Evolutionary conservation across 2,797 vertebrate species (phyloP).

Genomic region (Cottoperca gobio): DNA sequence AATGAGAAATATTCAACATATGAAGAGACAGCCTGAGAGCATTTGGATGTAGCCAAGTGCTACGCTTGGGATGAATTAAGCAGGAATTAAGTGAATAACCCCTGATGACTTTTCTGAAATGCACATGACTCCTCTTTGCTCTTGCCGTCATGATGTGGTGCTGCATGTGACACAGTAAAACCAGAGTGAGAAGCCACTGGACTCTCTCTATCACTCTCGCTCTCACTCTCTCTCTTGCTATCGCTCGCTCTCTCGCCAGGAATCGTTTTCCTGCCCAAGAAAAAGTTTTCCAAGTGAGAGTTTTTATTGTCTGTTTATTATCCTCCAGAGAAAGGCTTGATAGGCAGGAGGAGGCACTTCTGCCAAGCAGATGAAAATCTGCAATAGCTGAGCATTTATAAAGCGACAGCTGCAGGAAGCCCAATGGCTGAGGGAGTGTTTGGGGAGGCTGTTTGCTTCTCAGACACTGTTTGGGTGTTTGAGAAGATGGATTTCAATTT

Average conservation of each 20-base stretch:
- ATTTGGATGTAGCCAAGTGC: constrained; percentile 66
- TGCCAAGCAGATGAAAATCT: constrained; percentile 80
- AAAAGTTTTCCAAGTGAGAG: constrained; percentile 63
- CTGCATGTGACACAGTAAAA: constrained; percentile 63
- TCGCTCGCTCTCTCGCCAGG: constrained; percentile 26
- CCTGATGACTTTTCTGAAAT: constrained; percentile 40
- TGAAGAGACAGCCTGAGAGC: constrained; percentile 77
- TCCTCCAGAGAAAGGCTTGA: constrained; percentile 67
- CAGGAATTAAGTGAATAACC: constrained; percentile 63
- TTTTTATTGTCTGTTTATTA: constrained; percentile 70
- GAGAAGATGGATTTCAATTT: constrained; percentile 57
- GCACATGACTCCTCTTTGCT: too few relatives aligned
- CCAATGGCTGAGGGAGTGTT: constrained; percentile 63
- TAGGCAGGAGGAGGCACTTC: constrained; percentile 69
- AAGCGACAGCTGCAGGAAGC: constrained; percentile 83
- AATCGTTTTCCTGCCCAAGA: constrained; percentile 50
- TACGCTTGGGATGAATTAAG: constrained; percentile 58
- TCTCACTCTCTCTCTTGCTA: constrained; percentile 27
- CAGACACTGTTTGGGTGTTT: constrained; percentile 42
- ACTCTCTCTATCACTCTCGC: constrained; percentile 25
- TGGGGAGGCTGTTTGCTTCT: constrained; percentile 47
- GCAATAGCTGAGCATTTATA: constrained; percentile 69
- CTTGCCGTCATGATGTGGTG: constrained; percentile 45
- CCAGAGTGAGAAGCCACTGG: constrained; percentile 35
- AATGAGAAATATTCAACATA: constrained; percentile 82